Base-by-base conservation (phyloP, 2,113 vertebrate species). In the Rallus limicola region DNA sequence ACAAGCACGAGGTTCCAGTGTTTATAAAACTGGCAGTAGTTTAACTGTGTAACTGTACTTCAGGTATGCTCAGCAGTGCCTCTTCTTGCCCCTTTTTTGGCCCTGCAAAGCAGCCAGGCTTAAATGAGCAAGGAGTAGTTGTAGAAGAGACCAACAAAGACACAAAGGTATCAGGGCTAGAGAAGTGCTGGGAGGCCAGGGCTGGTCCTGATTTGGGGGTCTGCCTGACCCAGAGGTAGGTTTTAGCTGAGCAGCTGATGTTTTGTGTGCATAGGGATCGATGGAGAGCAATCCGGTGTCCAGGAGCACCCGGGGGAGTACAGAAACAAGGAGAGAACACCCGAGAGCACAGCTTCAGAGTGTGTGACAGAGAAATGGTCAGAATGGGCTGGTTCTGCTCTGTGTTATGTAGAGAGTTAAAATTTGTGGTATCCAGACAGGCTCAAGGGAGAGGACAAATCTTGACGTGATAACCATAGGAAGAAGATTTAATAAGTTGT, bases 331-430 rank as follows among this genome's bases (percentile, higher is more conserved):
- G 59, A 10, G 15, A 18, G 50, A 82, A 28, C 9, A 19, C 11
- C 11, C 3, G 17, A 64, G 64, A 60, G 25, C 26, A 50, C 17
- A 67, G 40, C 55, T 20, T 63, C 7, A 7, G 16, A 88, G 59
- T 8, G n/a, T 10, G 29, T 34, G 29, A 12, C 9, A 3, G 1
- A 56, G 42, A 55, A 95, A 6, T 70, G 14, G 15, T 48, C 56
- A 63, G 13, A 60, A 81, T 10, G 5, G 29, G 33, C 46, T 63
- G 52, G 13, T 29, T 36, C 25, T 81, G 6, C 26, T 63, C 17
- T 50, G 1, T 44, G 0, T 53, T 42, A 10, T 2, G 25, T 44
- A 3, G 3, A 13, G 2, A 9, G 4, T 34, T 28, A 68, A 80
- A 40, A 34, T 16, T 33, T 52, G 40, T 48, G 50, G 1, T 50